A percentile compares a stretch with the other conserved stretches of the same genome.
phyloP scores from a whole-genome alignment of 2,888 invertebrate species.

The Chrysolina oricalcia region DNA sequence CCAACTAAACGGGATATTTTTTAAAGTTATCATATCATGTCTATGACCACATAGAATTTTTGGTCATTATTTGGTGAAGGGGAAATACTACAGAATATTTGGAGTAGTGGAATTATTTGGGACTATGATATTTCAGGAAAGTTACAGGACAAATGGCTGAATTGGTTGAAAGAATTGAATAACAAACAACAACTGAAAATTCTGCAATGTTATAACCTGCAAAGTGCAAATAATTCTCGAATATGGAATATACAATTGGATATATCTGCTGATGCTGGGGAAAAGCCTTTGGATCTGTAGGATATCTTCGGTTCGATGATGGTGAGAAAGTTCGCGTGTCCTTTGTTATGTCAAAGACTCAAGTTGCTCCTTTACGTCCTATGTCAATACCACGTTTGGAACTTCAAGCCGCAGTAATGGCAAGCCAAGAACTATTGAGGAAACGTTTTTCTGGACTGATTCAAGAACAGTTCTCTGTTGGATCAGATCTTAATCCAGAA shows the following conservation, averaged over 20 bases:
- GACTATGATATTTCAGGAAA: background rate
- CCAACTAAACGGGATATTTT: background rate
- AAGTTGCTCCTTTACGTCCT: background rate
- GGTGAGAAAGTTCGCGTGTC: background rate
- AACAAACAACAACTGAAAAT: background rate
- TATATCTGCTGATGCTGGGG: background rate
- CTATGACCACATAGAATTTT: too few species aligned
- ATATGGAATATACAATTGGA: background rate
- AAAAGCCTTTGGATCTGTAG: background rate
- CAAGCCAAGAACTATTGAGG: background rate
- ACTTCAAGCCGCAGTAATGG: background rate
- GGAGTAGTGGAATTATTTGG: background rate
- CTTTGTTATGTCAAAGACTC: background rate
- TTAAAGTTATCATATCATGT: too few species aligned
- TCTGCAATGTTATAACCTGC: background rate
- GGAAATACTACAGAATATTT: background rate
- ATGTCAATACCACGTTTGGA: background rate
- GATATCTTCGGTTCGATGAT: background rate
- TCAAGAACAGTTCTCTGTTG: background rate
- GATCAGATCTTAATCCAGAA: background rate
- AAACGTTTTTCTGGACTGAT: background rate
- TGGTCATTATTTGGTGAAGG: background rate
- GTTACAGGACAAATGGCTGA: background rate
- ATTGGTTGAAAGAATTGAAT: background rate
- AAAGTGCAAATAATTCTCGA: background rate